phyloP scores from a whole-genome alignment of 2,888 invertebrate species.

The Volucella zonaria region DNA sequence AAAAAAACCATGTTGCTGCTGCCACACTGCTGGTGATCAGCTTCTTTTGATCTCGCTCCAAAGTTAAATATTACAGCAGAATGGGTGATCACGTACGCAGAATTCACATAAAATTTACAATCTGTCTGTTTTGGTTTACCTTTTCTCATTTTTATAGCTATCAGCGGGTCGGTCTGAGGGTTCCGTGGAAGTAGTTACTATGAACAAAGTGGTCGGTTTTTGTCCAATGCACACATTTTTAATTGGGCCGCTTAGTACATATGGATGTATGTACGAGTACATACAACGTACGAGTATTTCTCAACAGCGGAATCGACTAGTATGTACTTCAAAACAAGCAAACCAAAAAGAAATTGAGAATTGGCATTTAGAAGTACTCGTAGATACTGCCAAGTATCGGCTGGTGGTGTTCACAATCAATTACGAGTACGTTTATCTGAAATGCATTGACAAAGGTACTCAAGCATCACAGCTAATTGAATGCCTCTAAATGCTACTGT shows the following conservation, averaged over 20 bases:
- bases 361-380: neutral
- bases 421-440: neutral
- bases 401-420: neutral
- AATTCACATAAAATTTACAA: slow-evolving; percentile 74
- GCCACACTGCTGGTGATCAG: slow-evolving; percentile 55
- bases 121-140: slow-evolving; percentile 73
- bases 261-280: neutral
- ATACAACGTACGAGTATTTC: neutral
- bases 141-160: slow-evolving; percentile 69
- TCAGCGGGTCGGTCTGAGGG: slow-evolving; percentile 48
- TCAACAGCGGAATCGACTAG: slow-evolving; percentile 1
- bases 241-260: slow-evolving; percentile 43
- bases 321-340: too few species aligned
- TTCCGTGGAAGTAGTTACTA: slow-evolving; percentile 60
- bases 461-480: slow-evolving; percentile 58
- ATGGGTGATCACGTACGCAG: slow-evolving; percentile 82
- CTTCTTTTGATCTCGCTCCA: slow-evolving; percentile 68
- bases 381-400: too few species aligned
- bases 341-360: too few species aligned
- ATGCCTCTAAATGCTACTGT: slow-evolving; percentile 22
- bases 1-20: slow-evolving; percentile 4
- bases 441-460: slow-evolving; percentile 30
- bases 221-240: slow-evolving; percentile 47
- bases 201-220: slow-evolving; percentile 22
- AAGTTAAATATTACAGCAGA: slow-evolving; percentile 81